Conservation (phyloP, 2,113 vertebrate genomes). For the Cyprinodon tularosa region DNA sequence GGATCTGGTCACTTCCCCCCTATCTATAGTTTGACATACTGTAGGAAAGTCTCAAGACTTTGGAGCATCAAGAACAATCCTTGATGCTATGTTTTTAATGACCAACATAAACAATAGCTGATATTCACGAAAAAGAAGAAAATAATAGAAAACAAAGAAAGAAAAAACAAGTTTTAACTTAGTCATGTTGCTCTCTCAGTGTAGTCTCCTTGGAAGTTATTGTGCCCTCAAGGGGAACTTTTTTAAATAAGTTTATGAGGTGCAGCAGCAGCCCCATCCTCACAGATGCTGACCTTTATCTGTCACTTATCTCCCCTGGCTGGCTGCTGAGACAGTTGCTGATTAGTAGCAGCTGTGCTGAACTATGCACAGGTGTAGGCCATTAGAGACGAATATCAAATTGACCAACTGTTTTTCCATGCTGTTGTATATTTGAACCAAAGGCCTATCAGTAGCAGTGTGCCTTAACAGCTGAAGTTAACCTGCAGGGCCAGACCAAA, state of each 20-base stretch:
- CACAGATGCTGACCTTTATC: constrained; percentile 56
- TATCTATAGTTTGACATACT: constrained; percentile 12
- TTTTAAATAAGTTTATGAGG: constrained; percentile 13
- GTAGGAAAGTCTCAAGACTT: neutral
- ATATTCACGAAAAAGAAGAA: neutral
- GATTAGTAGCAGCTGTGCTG: constrained; percentile 54
- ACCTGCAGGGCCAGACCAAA: neutral
- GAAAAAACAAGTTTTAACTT: neutral
- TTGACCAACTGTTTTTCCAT: neutral
- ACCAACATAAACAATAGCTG: constrained; percentile 12
- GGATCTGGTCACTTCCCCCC: constrained; percentile 50
- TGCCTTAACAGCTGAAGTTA: neutral
- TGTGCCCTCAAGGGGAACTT: constrained; percentile 36
- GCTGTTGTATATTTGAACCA: neutral
- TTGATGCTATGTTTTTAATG: constrained; percentile 1
- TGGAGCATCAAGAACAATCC: neutral
- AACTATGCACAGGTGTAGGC: constrained; percentile 22
- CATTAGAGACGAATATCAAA: constrained; percentile 41
- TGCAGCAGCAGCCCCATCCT: neutral
- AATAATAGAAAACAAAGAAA: neutral
- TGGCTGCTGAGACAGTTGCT: constrained; percentile 14
- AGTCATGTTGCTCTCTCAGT: neutral
- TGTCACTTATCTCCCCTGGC: constrained; percentile 17
- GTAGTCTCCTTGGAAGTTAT: constrained; percentile 48
- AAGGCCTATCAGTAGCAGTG: constrained; percentile 5